These are phyloP conservation scores for Drosophila birchii DNA, from an alignment of 2,888 invertebrate genomes.

Conservation along the genomic window DNA sequence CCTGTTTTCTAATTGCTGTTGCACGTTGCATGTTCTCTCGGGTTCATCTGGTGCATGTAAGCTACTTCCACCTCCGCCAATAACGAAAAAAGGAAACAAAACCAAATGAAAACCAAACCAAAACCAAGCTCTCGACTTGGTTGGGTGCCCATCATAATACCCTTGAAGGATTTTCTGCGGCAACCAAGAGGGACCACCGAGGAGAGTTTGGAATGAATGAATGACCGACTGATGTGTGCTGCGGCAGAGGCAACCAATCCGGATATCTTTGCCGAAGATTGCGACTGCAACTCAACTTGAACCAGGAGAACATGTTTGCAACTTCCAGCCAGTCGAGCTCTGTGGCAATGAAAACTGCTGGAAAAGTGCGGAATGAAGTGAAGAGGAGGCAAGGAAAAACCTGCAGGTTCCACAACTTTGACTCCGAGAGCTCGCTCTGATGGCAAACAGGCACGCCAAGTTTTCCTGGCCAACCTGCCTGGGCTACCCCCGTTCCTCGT, in stretches of 20 bases:
- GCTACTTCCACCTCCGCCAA: slow-evolving; percentile 7
- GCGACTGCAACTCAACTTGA: slow-evolving; percentile 41
- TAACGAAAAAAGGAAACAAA: slow-evolving; percentile 1
- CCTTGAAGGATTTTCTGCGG: slow-evolving; percentile 61
- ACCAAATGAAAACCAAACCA: slow-evolving; percentile 2
- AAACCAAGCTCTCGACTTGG: slow-evolving; percentile 1
- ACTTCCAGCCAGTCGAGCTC: slow-evolving; percentile 20
- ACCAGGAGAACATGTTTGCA: slow-evolving; percentile 72
- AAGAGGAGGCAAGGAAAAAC: slow-evolving; percentile 31
- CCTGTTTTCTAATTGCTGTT: slow-evolving; percentile 25
- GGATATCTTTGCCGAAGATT: slow-evolving; percentile 61
- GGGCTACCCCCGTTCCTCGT: not conserved
- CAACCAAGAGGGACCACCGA: slow-evolving; percentile 17
- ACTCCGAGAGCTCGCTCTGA: slow-evolving; percentile 32
- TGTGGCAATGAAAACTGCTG: slow-evolving; percentile 70
- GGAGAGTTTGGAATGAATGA: slow-evolving; percentile 38
- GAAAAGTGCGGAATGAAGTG: slow-evolving; percentile 9
- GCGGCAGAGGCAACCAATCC: slow-evolving; percentile 34
- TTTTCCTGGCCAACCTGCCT: slow-evolving; percentile 48
- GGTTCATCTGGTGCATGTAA: slow-evolving; percentile 58
- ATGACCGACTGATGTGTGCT: slow-evolving; percentile 51
- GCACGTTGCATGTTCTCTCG: slow-evolving; percentile 42
- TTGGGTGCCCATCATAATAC: slow-evolving; percentile 61
- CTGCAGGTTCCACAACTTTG: slow-evolving; percentile 43
- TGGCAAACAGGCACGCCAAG: slow-evolving; percentile 75